phyloP scores from a whole-genome alignment of 1,140 invertebrate species.

The Meloidogyne exigua region DNA sequence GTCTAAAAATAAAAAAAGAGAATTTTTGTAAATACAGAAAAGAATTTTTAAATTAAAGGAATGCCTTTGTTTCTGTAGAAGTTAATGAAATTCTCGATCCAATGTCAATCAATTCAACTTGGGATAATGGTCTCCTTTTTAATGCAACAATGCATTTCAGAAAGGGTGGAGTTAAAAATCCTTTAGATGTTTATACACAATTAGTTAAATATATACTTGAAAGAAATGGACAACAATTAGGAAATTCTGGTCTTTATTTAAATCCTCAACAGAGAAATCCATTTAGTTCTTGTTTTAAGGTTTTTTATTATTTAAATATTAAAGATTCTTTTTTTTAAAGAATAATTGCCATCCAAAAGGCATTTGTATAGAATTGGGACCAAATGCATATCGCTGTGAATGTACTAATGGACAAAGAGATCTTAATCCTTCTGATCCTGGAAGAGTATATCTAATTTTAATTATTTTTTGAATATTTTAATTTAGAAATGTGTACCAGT shows the following conservation, averaged over 20 bases:
- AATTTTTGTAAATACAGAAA: too few species aligned
- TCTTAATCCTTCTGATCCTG: constrained; percentile 56
- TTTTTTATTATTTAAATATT: constrained; percentile 27
- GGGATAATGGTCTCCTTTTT: constrained; percentile 60
- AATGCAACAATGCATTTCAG: constrained; percentile 62
- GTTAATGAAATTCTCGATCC: constrained; percentile 63
- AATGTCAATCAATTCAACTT: constrained; percentile 53
- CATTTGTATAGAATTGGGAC: constrained; percentile 61
- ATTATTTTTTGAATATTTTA: neutral
- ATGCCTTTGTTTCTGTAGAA: constrained; percentile 58
- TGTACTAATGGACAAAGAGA: constrained; percentile 53
- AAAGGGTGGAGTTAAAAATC: constrained; percentile 56
- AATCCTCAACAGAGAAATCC: constrained; percentile 60
- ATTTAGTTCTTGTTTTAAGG: constrained; percentile 62
- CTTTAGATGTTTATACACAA: constrained; percentile 55
- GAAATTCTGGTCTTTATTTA: constrained; percentile 56
- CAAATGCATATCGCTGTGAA: constrained; percentile 54
- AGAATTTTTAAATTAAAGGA: constrained; percentile 17
- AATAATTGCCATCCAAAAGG: constrained; percentile 62
- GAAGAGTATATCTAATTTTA: constrained; percentile 7
- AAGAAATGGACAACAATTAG: constrained; percentile 59
- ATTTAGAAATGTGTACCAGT: constrained; percentile 44
- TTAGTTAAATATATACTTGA: constrained; percentile 57
- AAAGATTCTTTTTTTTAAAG: constrained; percentile 32
- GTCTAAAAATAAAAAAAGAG: too few species aligned